Evolutionary conservation across 2,888 invertebrate species (phyloP), one percentile per base, ranked within the genome.

Genomic region (Argyra leucocephala): DNA sequence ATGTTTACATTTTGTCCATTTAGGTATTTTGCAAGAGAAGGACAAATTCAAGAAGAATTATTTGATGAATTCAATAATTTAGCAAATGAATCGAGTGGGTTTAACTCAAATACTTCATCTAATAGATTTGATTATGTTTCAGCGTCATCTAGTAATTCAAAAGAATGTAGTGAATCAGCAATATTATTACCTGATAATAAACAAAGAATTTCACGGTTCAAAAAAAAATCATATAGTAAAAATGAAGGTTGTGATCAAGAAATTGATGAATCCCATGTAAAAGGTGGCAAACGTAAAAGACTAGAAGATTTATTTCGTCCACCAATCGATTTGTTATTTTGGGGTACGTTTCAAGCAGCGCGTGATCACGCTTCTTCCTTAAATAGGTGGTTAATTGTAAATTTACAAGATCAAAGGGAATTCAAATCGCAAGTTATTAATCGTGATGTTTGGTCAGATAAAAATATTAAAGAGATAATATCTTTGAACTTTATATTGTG

Each of bases 371-470:
- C 87, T 66, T 80, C 83, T 69, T 73, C 76, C 4, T 77, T 81
- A 21, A 84, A 85, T 70, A 83, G 83, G 66, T 89, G 89, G 89
- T 74, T 89, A 24, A 78, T 89, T 70, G 86, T 88, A 0, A 89
- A 89, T 74, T 82, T 89, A 10, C 88, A 89, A 74, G 84, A 87
- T 75, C 83, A 85, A 24, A 82, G 83, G 70, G 86, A 86, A 18
- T 89, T 89, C 74, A 78, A 84, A 23, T 88, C 88, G 69, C 88
- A 88, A 76, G 82, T 85, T 12, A 78, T 89, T 62, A 88, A 88
- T 76, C 80, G 88, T 61, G 89, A 89, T 74, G 83, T 89, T 1
- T 89, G 89, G 89, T 83, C 87, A 18, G 83, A 84, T 70, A 75
- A 77, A 60, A 82, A 83, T 65, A 82, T 89, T 7, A 83, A 84